phyloP scores from a whole-genome alignment of 2,888 invertebrate genomes.

The Acrobasis consociella region DNA sequence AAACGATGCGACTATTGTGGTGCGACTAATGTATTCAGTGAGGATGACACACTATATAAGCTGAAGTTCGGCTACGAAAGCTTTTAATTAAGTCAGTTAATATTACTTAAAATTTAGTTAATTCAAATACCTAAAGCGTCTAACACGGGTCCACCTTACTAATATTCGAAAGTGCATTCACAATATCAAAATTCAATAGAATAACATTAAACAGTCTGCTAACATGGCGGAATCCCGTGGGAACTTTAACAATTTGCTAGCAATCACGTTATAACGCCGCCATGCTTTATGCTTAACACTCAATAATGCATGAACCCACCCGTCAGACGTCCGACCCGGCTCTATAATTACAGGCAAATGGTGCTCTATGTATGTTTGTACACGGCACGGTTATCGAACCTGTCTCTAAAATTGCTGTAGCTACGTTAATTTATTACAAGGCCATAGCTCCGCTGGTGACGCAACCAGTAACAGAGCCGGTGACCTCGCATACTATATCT shows the following conservation, averaged over 20 bases:
- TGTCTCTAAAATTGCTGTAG: conserved; percentile 48
- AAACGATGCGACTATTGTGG: too few species aligned
- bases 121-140: not conserved
- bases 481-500: conserved; percentile 66
- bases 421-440: conserved; percentile 57
- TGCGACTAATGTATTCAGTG: too few species aligned
- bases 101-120: not conserved
- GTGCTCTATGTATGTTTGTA: conserved; percentile 45
- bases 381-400: conserved; percentile 68
- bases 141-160: not conserved
- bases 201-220: conserved; percentile 36
- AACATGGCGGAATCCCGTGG: conserved; percentile 57
- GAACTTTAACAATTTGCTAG: conserved; percentile 68
- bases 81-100: too few species aligned
- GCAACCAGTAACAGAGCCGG: conserved; percentile 57
- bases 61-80: too few species aligned
- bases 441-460: conserved; percentile 59
- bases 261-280: conserved; percentile 53
- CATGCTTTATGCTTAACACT: conserved; percentile 64
- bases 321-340: conserved; percentile 53
- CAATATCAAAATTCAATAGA: conserved; percentile 37
- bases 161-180: not conserved
- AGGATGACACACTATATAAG: too few species aligned
- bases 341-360: conserved; percentile 67
- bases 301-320: conserved; percentile 68